Percentiles rank a stretch among this genome's conserved stretches.
Evolutionary conservation across 2,113 vertebrate species (phyloP).

Genomic region (Benitochromis conjunctus): DNA sequence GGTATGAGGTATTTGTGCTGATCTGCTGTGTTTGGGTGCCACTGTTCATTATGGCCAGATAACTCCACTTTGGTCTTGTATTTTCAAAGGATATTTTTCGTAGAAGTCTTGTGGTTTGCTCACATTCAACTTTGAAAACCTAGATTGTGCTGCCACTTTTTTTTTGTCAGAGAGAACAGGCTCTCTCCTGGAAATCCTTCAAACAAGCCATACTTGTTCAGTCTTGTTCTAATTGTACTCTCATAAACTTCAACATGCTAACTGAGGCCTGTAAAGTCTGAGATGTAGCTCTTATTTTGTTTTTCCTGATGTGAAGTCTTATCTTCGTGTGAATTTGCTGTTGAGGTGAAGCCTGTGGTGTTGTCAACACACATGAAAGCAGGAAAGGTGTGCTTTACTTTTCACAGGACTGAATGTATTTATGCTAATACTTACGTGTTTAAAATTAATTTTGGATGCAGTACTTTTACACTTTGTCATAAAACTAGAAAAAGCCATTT

Average conservation of each 20-base stretch:
- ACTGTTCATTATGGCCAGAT: neutral
- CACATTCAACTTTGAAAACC: neutral
- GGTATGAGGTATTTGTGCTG: neutral
- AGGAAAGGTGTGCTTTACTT: neutral
- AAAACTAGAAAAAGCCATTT: neutral
- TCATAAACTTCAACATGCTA: neutral
- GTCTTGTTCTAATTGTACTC: neutral
- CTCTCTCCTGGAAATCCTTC: neutral
- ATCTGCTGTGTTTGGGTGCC: neutral
- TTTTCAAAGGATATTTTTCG: neutral
- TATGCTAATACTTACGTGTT: neutral
- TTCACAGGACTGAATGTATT: neutral
- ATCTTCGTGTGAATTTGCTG: neutral
- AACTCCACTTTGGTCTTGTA: neutral
- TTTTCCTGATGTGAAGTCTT: neutral
- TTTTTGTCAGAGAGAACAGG: neutral
- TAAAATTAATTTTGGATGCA: neutral
- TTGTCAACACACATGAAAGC: neutral
- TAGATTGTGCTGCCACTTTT: neutral
- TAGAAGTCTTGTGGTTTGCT: neutral
- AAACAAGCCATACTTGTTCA: neutral
- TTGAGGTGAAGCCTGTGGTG: neutral
- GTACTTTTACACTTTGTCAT: neutral
- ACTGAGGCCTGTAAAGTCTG: neutral
- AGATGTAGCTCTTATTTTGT: neutral